A percentile compares a stretch with the other conserved stretches of the same genome.
Evolutionary conservation across 2,113 vertebrate species (phyloP).

Genomic region (Anarhynchus alexandrinus): DNA sequence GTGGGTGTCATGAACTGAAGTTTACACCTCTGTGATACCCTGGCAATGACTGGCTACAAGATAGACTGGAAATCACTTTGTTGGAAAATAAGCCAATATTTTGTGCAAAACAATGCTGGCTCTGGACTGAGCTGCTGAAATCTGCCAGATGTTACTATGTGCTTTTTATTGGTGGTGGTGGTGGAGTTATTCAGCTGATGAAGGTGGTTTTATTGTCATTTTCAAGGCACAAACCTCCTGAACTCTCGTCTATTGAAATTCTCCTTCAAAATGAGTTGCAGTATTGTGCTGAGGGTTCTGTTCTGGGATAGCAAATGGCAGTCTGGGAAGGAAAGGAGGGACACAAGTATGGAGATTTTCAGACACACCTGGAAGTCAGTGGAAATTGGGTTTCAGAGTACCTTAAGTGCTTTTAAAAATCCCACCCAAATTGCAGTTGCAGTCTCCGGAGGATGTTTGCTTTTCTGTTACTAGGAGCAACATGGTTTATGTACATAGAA

Average conservation of each 20-base stretch:
- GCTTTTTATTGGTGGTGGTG: background rate
- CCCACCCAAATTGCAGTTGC: background rate
- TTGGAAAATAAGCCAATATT: background rate
- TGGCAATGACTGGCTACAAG: fast-evolving
- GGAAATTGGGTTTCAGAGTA: background rate
- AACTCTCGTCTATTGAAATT: too few relatives aligned
- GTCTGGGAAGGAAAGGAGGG: background rate
- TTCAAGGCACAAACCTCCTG: too few relatives aligned
- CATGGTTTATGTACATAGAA: fast-evolving
- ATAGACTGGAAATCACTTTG: background rate
- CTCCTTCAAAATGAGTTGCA: too few relatives aligned
- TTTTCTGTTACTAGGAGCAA: constrained; percentile 22
- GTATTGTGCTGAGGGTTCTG: too few relatives aligned
- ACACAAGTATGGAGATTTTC: background rate
- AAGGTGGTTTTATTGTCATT: too few relatives aligned
- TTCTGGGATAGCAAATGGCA: background rate
- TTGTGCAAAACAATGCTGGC: background rate
- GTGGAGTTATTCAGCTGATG: too few relatives aligned
- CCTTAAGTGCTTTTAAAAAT: background rate
- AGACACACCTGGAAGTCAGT: background rate
- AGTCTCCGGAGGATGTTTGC: background rate
- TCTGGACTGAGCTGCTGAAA: background rate
- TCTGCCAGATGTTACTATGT: background rate
- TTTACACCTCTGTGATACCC: background rate
- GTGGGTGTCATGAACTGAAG: background rate